phyloP scores from a whole-genome alignment of 2,888 invertebrate genomes.

The Brenthis hecate region DNA sequence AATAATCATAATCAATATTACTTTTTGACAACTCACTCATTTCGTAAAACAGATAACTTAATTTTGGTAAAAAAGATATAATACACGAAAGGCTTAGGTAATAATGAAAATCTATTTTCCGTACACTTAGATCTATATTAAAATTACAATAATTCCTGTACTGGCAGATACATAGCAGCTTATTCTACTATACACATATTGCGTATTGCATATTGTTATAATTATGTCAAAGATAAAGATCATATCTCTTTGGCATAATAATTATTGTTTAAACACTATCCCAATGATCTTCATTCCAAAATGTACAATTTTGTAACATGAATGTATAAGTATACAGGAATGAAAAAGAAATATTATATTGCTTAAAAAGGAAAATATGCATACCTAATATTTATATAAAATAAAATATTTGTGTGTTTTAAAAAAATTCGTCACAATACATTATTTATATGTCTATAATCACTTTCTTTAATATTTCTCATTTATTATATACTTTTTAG shows the following conservation, averaged over 20 bases:
- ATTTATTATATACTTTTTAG: constrained; percentile 1
- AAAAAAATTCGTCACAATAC: no score
- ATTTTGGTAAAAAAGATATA: no score
- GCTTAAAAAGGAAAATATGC: background rate
- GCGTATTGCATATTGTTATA: constrained; percentile 41
- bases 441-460: no score
- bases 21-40: no score
- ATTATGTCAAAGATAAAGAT: constrained; percentile 50
- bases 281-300: constrained; percentile 14
- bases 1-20: no score
- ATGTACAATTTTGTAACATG: background rate
- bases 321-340: constrained; percentile 12
- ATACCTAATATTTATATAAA: background rate
- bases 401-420: constrained; percentile 12
- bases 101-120: constrained; percentile 19
- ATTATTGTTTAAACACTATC: constrained; percentile 23
- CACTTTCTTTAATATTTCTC: no score
- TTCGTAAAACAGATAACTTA: no score
- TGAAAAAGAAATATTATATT: background rate
- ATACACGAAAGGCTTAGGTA: background rate
- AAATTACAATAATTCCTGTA: constrained; percentile 65
- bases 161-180: constrained; percentile 49
- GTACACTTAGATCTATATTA: constrained; percentile 51
- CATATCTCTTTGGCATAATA: constrained; percentile 54
- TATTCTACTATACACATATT: constrained; percentile 23